Evolutionary conservation across 92 coral and sea anemone species (phyloP).

Genomic region (Porites rus): DNA sequence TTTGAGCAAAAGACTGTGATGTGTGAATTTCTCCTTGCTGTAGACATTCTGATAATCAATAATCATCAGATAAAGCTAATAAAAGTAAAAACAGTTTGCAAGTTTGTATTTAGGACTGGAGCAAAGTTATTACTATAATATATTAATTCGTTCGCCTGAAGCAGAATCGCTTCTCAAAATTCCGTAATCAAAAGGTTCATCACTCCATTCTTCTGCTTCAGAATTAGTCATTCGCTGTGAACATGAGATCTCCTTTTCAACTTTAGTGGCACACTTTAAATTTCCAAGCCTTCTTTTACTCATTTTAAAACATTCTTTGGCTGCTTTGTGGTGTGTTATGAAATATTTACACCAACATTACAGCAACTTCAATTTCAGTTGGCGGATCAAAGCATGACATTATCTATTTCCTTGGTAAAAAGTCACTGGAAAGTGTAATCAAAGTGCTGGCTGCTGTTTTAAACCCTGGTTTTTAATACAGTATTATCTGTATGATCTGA

Average conservation of each 20-base stretch:
- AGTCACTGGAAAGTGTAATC: not conserved
- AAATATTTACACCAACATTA: not conserved
- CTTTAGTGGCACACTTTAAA: not conserved
- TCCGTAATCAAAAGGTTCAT: not conserved
- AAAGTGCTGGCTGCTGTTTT: not conserved
- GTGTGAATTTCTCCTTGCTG: no score
- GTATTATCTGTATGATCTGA: not conserved
- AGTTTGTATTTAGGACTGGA: no score
- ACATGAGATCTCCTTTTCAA: not conserved
- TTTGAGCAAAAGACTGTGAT: no score
- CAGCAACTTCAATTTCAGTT: not conserved
- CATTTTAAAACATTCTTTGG: not conserved
- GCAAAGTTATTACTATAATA: not conserved
- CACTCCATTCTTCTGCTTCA: conserved; percentile 11
- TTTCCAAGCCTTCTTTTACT: not conserved
- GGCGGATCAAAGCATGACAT: not conserved
- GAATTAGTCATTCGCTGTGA: not conserved
- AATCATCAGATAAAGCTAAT: no score
- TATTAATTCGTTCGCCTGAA: not conserved
- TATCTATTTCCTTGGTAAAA: not conserved
- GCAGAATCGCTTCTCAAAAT: not conserved
- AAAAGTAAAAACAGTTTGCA: no score
- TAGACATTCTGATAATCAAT: no score
- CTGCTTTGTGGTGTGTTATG: not conserved
- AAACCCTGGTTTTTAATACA: not conserved